Evolutionary conservation across 2,113 vertebrate species (phyloP), one percentile per base, ranked within the genome.

Genomic region (Mormoops blainvillei): DNA sequence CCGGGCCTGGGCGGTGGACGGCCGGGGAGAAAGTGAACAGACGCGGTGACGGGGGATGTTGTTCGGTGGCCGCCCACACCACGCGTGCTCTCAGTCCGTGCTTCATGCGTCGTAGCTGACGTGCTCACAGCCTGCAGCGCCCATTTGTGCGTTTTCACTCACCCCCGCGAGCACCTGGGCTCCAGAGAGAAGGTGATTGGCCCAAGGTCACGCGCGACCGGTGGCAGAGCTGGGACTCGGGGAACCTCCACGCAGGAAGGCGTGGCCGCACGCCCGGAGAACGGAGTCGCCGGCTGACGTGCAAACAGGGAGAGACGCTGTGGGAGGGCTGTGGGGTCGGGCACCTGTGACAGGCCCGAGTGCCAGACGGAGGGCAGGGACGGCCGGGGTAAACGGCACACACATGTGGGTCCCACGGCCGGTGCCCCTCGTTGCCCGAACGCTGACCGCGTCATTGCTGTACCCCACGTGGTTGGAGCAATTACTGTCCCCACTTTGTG

Each of bases 111-210:
- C 22, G 11, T 61, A 61, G 58, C 61, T 63, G 0, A 31, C 5
- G 0, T 0, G 61, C 13, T 26, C 28, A 3, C 26, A 61, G 26
- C 61, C 61, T 4, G 8, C 13, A 0, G 61, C 5, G 28, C 31
- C 11, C 61, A 11, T 3, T 14, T 2, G 33, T 6, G 3, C 1
- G 33, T 67, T 19, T 19, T 8, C 61, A 31, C 31, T 15, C 31
- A 15, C 26, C 1, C 61, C 2, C 5, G 61, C 2, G 61, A 33
- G 61, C 31, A 33, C 14, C 7, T 7, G 16, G 65, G 15, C 65
- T n/a, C 33, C 16, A 5, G 33, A 19, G 65, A 19, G 33, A n/a
- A n/a, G 65, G 65, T 7, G 65, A 33, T 33, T 8, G 7, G 31
- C 7, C 33, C 16, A 16, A 65, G 61, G 61, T 18, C 16, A 16